Evolutionary conservation across 2,888 invertebrate species (phyloP), one percentile per base, ranked within the genome.

Genomic region (Polyommatus iphigenia): DNA sequence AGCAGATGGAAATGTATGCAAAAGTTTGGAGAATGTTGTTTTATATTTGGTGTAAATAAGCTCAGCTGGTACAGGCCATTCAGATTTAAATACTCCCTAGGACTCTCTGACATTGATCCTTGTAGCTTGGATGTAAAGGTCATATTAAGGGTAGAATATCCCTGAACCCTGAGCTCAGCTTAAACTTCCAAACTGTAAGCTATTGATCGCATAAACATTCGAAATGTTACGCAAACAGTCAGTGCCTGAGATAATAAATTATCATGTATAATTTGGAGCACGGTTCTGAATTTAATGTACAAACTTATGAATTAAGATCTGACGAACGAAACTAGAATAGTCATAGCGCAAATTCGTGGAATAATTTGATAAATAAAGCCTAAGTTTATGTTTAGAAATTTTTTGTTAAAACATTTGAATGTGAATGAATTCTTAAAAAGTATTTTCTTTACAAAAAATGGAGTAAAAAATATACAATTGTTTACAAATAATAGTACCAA

Each of bases 161-260:
- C 18, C 4, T 54, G 15, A 54, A 67, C 13, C 1, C 62, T 10
- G 62, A 24, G 67, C 67, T 29, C 29, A 15, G 67, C 67, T 67
- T 67, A 32, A 67, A 67, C 67, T 67, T 67, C 67, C 15, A 29
- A 32, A 32, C 67, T 32, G 29, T 67, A 67, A 67, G 67, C 29
- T 67, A 67, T 67, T 67, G 67, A 67, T 67, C 67, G 67, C 29
- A 67, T 67, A 32, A 67, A 67, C 29, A 67, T 32, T 67, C 10
- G 6, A 32, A 67, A 67, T 67, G 29, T 67, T 67, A 67, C 67
- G 67, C 67, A 67, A 67, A 67, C 67, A 67, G 24, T 62, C 62
- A 67, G 29, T 18, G 18, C 15, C 15, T 24, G 62, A 29, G 29
- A 67, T 29, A 67, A 67, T 67, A 67, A 29, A 67, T 67, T 67